Evolutionary conservation across 2,888 invertebrate species (phyloP).

Genomic region (Hoplodrina blanda): DNA sequence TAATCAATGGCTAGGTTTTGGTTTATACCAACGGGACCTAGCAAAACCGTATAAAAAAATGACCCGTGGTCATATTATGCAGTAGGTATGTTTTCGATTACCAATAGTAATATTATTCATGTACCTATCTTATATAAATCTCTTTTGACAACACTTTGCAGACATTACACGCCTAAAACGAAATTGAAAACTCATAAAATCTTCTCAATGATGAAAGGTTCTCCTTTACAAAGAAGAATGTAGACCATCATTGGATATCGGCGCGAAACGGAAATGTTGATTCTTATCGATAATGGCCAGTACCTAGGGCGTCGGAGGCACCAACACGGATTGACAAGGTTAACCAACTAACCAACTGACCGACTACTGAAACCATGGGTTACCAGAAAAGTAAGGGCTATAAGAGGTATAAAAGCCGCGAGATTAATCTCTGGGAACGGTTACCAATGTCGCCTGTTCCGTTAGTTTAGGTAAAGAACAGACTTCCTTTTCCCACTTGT

Average conservation of each 20-base stretch:
- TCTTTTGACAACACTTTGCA: slow-evolving; percentile 8
- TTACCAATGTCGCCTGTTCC: background rate
- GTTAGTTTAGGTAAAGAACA: background rate
- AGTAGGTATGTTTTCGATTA: slow-evolving; percentile 2
- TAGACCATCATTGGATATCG: background rate
- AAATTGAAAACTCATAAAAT: background rate
- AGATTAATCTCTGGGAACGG: background rate
- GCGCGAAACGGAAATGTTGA: background rate
- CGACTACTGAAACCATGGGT: no score
- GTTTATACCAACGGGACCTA: background rate
- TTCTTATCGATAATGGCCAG: background rate
- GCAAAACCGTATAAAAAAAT: no score
- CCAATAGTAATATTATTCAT: background rate
- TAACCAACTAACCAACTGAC: no score
- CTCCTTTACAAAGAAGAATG: background rate
- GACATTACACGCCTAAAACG: background rate
- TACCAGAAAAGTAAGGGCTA: no score
- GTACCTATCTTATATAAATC: slow-evolving; percentile 4
- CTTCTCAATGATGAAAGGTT: background rate
- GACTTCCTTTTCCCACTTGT: no score
- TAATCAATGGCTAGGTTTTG: background rate
- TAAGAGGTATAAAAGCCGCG: no score
- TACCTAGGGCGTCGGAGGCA: background rate
- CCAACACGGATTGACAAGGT: no score
- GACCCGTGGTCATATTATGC: no score